phyloP scores from a whole-genome alignment of 2,888 invertebrate species.

The Pseudanteris insignis region DNA sequence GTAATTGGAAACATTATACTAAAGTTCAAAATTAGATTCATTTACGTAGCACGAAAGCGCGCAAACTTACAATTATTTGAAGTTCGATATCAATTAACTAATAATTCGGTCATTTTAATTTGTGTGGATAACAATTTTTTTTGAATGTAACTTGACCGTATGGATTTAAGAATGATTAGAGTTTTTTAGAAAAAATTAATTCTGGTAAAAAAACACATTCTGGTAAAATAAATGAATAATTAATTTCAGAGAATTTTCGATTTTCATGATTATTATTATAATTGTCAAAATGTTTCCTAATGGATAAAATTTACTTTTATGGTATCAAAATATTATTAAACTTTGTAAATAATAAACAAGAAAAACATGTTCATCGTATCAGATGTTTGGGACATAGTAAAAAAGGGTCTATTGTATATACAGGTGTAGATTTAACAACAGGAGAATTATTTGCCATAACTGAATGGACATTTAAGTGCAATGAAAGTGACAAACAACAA shows the following conservation, averaged over 20 bases:
- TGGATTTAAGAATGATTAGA: too few relatives aligned
- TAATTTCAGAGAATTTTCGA: too few relatives aligned
- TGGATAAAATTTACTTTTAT: too few relatives aligned
- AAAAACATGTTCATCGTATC: slow-evolving; percentile 76
- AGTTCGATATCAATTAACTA: slow-evolving; percentile 10
- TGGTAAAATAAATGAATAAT: too few relatives aligned
- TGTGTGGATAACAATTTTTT: too few relatives aligned
- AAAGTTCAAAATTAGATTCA: slow-evolving; percentile 25
- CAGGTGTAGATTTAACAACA: slow-evolving; percentile 78
- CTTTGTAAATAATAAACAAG: slow-evolving; percentile 65
- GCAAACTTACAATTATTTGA: slow-evolving; percentile 11
- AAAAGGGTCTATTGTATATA: slow-evolving; percentile 78
- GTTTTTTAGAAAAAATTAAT: too few relatives aligned
- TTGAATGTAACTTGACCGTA: too few relatives aligned
- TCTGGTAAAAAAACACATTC: too few relatives aligned
- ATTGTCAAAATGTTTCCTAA: too few relatives aligned
- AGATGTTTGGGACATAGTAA: slow-evolving; percentile 81
- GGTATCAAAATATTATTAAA: slow-evolving; percentile 60
- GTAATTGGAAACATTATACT: slow-evolving; percentile 42
- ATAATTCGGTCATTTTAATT: too few relatives aligned
- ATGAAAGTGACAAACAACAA: slow-evolving; percentile 49
- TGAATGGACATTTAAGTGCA: slow-evolving; percentile 76
- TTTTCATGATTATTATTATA: too few relatives aligned
- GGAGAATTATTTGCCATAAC: slow-evolving; percentile 78
- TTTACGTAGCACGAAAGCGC: slow-evolving; percentile 18